These are phyloP conservation scores for Pimephales promelas DNA, from an alignment of 2,113 vertebrate species.

Conservation along the genomic window DNA sequence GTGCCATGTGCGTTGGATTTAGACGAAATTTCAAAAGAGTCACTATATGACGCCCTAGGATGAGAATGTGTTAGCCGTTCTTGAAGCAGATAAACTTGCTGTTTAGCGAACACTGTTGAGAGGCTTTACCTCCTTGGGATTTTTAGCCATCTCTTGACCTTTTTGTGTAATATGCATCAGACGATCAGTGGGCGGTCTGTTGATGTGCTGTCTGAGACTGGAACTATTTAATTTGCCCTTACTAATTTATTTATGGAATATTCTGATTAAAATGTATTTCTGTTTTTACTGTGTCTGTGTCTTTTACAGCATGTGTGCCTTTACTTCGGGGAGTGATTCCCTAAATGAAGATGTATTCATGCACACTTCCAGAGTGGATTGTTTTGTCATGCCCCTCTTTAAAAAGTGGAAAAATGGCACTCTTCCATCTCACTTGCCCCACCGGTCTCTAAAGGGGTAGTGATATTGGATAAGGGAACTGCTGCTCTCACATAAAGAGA, in stretches of 20 bases:
- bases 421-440: neutral
- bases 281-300: conserved; percentile 13
- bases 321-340: neutral
- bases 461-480: conserved; percentile 33
- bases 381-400: conserved; percentile 29
- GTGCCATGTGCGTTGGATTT: too few species aligned
- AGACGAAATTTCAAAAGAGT: too few species aligned
- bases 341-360: conserved; percentile 35
- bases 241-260: neutral
- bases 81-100: too few species aligned
- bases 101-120: too few species aligned
- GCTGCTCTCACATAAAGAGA: conserved; percentile 39
- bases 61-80: too few species aligned
- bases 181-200: neutral
- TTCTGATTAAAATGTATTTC: neutral
- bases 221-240: neutral
- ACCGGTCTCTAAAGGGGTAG: conserved; percentile 28
- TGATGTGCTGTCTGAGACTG: neutral
- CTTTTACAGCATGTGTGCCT: neutral
- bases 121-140: too few species aligned
- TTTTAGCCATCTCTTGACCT: neutral
- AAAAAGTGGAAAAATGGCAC: conserved; percentile 15
- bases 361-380: conserved; percentile 15
- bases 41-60: too few species aligned
- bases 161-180: neutral